Evolutionary conservation across 2,113 vertebrate species (phyloP).

Genomic region (Heloderma charlesbogerti): DNA sequence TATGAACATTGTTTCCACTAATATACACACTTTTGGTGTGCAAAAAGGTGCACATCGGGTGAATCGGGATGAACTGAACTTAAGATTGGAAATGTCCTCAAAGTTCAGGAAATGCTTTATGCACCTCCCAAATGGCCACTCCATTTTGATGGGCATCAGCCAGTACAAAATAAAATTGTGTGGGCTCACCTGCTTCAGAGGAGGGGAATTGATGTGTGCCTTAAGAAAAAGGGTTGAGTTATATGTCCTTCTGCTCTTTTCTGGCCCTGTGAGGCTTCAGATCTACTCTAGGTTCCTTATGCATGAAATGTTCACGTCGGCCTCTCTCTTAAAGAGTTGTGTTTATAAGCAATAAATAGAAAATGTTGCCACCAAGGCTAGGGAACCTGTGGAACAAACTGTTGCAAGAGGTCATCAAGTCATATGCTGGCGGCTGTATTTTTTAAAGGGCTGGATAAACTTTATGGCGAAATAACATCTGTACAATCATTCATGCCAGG

Average conservation of each 20-base stretch:
- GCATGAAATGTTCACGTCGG: background rate
- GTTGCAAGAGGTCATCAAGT: slow-evolving; percentile 61
- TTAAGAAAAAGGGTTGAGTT: background rate
- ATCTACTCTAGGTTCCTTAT: background rate
- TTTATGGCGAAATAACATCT: slow-evolving; percentile 75
- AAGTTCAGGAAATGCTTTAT: too few species aligned
- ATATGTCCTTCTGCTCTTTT: background rate
- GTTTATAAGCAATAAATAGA: slow-evolving; percentile 42
- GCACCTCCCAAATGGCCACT: background rate
- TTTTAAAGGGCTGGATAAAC: slow-evolving; percentile 65
- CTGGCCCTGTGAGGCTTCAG: background rate
- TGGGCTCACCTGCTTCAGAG: background rate
- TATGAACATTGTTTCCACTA: background rate
- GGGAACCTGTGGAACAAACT: slow-evolving; percentile 38
- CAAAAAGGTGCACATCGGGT: too few species aligned
- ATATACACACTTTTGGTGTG: too few species aligned
- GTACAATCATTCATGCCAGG: slow-evolving; percentile 72
- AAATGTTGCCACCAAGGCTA: slow-evolving; percentile 43
- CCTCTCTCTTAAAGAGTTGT: slow-evolving; percentile 1
- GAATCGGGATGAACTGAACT: too few species aligned
- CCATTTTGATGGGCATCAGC: background rate
- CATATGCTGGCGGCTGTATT: slow-evolving; percentile 51
- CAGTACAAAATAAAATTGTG: background rate
- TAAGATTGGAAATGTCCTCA: too few species aligned
- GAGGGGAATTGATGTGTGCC: background rate